Conservation (phyloP, 2,888 invertebrate species). For the Ptycholaimellus sp. region DNA sequence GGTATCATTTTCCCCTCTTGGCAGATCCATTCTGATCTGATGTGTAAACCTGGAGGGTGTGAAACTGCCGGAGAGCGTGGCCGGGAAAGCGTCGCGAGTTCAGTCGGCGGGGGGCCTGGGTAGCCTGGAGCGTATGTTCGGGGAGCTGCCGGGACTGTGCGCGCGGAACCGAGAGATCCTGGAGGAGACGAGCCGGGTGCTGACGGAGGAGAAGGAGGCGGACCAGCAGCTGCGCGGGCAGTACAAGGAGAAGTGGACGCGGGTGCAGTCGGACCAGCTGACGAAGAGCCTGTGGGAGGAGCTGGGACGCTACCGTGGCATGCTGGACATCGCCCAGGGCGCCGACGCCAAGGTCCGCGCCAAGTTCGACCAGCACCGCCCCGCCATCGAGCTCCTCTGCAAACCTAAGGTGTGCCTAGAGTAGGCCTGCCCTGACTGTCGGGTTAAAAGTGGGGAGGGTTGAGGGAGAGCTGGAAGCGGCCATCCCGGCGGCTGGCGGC, state of each 20-base stretch:
- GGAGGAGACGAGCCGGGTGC: slow-evolving; percentile 44
- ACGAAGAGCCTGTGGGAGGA: slow-evolving; percentile 64
- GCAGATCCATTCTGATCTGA: too few relatives aligned
- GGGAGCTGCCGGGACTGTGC: slow-evolving; percentile 64
- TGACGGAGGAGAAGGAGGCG: slow-evolving; percentile 70
- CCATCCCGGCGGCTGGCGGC: slow-evolving; percentile 38
- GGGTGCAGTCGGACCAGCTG: slow-evolving; percentile 60
- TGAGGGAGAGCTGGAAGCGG: slow-evolving; percentile 39
- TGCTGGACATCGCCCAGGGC: slow-evolving; percentile 62
- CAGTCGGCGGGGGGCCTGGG: slow-evolving; percentile 50
- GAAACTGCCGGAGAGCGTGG: slow-evolving; percentile 59
- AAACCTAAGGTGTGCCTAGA: slow-evolving; percentile 35
- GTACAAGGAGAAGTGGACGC: slow-evolving; percentile 73
- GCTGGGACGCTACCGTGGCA: slow-evolving; percentile 64
- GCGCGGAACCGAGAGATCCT: slow-evolving; percentile 78
- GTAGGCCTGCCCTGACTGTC: not conserved
- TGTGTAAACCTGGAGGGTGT: too few relatives aligned
- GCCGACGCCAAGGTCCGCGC: slow-evolving; percentile 59
- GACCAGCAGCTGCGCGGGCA: slow-evolving; percentile 63
- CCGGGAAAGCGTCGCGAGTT: slow-evolving; percentile 56
- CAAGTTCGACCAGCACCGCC: slow-evolving; percentile 52
- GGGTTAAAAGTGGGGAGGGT: slow-evolving; percentile 8
- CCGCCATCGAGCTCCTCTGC: slow-evolving; percentile 58
- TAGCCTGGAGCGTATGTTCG: slow-evolving; percentile 46
- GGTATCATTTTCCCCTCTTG: too few relatives aligned